Conservation (phyloP, 2,797 vertebrate species). For the Tachyglossus aculeatus region DNA sequence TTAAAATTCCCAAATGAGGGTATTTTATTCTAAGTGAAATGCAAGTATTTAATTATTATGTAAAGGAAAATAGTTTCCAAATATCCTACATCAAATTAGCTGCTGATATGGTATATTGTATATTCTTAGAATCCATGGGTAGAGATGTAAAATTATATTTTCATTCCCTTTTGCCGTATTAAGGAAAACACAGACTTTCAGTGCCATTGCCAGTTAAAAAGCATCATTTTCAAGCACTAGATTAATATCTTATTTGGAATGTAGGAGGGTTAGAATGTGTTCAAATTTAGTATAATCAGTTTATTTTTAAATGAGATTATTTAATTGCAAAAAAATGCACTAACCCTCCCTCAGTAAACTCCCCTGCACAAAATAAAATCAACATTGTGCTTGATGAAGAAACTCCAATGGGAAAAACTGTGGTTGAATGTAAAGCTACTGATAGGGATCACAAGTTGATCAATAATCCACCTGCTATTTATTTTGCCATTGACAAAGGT, state of each 20-base stretch:
- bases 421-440: slow-evolving; percentile 39
- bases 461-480: slow-evolving; percentile 36
- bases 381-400: slow-evolving; percentile 59
- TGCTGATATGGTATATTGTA: no score
- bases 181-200: background rate
- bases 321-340: slow-evolving; percentile 31
- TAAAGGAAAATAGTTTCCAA: background rate
- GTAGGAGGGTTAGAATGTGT: background rate
- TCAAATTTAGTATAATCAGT: background rate
- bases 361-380: background rate
- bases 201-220: background rate
- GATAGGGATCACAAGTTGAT: slow-evolving; percentile 37
- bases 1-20: background rate
- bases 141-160: background rate
- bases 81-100: no score
- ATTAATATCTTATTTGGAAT: background rate
- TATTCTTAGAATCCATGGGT: background rate
- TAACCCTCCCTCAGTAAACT: slow-evolving; percentile 28
- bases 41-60: slow-evolving; percentile 2
- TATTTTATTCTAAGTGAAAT: background rate
- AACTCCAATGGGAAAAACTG: slow-evolving; percentile 40
- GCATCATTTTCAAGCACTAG: background rate
- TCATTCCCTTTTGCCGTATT: background rate
- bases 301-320: slow-evolving; percentile 51
- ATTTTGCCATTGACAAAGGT: slow-evolving; percentile 59